These are phyloP conservation scores for Anagyrus pseudococci DNA, from an alignment of 2,888 invertebrate species.

Conservation along the genomic window DNA sequence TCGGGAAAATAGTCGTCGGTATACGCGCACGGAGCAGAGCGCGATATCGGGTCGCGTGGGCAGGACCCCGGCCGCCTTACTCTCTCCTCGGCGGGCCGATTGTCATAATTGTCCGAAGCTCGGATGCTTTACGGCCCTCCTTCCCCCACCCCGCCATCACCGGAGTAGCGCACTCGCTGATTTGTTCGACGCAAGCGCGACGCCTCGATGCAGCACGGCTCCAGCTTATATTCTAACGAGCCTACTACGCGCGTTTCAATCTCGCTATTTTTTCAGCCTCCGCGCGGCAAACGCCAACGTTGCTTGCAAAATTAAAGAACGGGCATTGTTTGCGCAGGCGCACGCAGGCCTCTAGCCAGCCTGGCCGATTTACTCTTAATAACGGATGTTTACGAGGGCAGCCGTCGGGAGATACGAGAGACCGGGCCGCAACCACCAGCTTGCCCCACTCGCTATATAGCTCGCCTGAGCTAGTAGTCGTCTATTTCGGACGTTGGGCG, in stretches of 20 bases:
- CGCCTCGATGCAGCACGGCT: too few relatives aligned
- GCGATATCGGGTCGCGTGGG: constrained; percentile 31
- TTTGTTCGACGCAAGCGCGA: constrained; percentile 44
- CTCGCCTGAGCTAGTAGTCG: constrained; percentile 8
- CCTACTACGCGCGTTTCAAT: constrained; percentile 12
- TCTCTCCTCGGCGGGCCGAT: constrained; percentile 14
- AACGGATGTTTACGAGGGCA: constrained; percentile 39
- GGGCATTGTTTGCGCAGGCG: constrained; percentile 39
- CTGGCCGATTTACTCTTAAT: constrained; percentile 46
- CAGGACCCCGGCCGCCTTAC: neutral
- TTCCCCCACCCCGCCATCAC: constrained; percentile 17
- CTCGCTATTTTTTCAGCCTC: constrained; percentile 26
- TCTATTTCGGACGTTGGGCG: constrained; percentile 35
- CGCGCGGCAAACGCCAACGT: constrained; percentile 11
- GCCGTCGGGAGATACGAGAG: constrained; percentile 10
- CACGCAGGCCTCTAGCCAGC: too few relatives aligned
- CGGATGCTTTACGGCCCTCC: neutral
- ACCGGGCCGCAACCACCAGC: constrained; percentile 5
- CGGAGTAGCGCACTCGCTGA: constrained; percentile 49
- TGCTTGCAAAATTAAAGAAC: constrained; percentile 37
- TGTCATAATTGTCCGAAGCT: constrained; percentile 34
- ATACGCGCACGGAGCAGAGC: too few relatives aligned
- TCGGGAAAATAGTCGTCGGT: constrained; percentile 32
- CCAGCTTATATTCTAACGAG: constrained; percentile 54
- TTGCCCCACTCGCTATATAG: constrained; percentile 15